A percentile compares a stretch with the other conserved stretches of the same genome.
Evolutionary conservation across 2,113 vertebrate genomes (phyloP).

Genomic region (Crotalus viridis): DNA sequence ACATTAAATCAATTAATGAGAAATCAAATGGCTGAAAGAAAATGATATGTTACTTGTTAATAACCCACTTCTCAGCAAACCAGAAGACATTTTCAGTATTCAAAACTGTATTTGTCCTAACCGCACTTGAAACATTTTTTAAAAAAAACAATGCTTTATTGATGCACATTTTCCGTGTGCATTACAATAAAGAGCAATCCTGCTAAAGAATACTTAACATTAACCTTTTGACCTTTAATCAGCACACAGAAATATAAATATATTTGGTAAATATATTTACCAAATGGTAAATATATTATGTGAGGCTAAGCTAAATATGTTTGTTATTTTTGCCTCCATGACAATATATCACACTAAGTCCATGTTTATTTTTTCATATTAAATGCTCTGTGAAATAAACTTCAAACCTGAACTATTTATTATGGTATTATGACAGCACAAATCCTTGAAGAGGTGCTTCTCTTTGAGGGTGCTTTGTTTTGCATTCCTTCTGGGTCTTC

Average conservation of each 20-base stretch:
- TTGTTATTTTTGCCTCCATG: conserved; percentile 6
- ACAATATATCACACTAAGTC: not conserved
- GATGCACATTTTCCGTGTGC: conserved; percentile 56
- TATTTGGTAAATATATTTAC: no score
- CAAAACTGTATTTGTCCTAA: conserved; percentile 55
- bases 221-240: conserved; percentile 62
- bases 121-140: conserved; percentile 46
- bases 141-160: conserved; percentile 49
- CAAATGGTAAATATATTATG: conserved; percentile 58
- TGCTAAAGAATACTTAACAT: conserved; percentile 61
- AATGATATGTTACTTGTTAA: conserved; percentile 58
- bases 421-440: not conserved
- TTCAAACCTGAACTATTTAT: not conserved
- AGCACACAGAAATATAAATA: conserved; percentile 55
- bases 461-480: not conserved
- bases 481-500: not conserved
- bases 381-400: not conserved
- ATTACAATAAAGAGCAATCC: conserved; percentile 63
- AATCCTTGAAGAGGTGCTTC: not conserved
- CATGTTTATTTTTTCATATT: not conserved
- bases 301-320: conserved; percentile 44
- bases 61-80: conserved; percentile 59
- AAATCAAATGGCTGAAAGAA: conserved; percentile 63
- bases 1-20: conserved; percentile 55
- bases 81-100: conserved; percentile 41